A percentile compares a stretch with the other conserved stretches of the same genome.
Evolutionary conservation across 2,113 vertebrate genomes (phyloP).

Genomic region (Etia nguti): DNA sequence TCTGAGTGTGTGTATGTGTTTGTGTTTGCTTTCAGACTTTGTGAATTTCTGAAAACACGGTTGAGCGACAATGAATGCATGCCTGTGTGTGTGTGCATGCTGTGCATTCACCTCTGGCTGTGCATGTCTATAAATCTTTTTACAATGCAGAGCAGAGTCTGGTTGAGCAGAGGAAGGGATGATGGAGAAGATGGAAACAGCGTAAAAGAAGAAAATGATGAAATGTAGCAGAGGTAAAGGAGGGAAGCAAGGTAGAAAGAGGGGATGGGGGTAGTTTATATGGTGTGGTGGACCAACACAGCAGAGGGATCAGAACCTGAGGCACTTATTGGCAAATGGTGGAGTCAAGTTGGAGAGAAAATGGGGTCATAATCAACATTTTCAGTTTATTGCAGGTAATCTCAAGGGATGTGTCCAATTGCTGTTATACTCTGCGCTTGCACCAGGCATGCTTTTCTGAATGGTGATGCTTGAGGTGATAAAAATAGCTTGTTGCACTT

Average conservation of each 20-base stretch:
- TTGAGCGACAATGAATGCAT: not conserved
- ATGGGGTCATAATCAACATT: not conserved
- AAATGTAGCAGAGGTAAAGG: slow-evolving; percentile 5
- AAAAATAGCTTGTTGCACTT: not conserved
- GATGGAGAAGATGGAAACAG: slow-evolving; percentile 11
- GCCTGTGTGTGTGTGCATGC: not conserved
- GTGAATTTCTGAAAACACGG: not conserved
- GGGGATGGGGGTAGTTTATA: not conserved
- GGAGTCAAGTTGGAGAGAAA: not conserved
- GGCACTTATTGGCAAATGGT: not conserved
- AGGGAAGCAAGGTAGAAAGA: not conserved
- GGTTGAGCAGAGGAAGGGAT: not conserved
- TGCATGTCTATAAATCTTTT: slow-evolving; percentile 18
- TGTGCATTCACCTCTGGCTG: not conserved
- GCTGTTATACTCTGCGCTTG: not conserved
- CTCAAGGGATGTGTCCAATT: not conserved
- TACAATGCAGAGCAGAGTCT: slow-evolving; percentile 1
- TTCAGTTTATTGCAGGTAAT: not conserved
- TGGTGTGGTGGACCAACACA: not conserved
- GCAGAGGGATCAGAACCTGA: not conserved
- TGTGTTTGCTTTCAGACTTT: not conserved
- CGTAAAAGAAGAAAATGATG: slow-evolving; percentile 7
- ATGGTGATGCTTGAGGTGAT: not conserved
- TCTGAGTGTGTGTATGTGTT: not conserved
- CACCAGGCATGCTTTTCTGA: not conserved